Evolutionary conservation across 2,888 invertebrate species (phyloP), one percentile per base, ranked within the genome.

Genomic region (Eutolmus rufibarbis): DNA sequence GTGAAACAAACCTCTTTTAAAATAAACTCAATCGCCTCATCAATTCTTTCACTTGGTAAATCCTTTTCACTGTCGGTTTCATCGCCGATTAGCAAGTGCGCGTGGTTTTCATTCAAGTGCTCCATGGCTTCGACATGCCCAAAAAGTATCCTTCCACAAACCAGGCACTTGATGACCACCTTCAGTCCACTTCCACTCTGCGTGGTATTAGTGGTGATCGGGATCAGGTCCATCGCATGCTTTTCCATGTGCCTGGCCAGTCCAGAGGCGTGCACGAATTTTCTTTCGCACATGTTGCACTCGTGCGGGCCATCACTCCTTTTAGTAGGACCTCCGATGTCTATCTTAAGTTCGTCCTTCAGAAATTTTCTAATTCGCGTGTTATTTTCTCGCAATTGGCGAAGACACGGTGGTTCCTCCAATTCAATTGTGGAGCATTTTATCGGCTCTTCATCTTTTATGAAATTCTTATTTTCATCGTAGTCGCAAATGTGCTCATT

Each of bases 231-330:
- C 56, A 92, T 87, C 0, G 92, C 91, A 88, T 93, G 93, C 74
- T 92, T 92, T 86, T 92, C 93, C 92, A 92, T 92, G 89, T 93
- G 93, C 7, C 93, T 91, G 37, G 90, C 89, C 23, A 93, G 85
- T 0, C 93, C 92, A 0, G 93, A 92, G 16, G 91, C 91, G 88
- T 93, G 92, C 0, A 93, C 93, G 89, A 93, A 93, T 88, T 92
- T 92, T 1, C 93, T 91, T 43, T 92, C 92, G 74, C 93, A 93
- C 56, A 92, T 90, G 8, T 89, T 91, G 87, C 93, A 93, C 89
- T 92, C 92, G 89, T 92, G 91, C 2, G 91, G 91, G 0, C 91
- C 91, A 82, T 91, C 91, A 8, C 85, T 87, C 40, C 91, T 89
- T 87, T 91, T 91, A 1, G 51, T 74, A 5, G 87, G 43, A 34